phyloP scores from a whole-genome alignment of 2,797 vertebrate genomes.

The Triplophysa bombifrons region DNA sequence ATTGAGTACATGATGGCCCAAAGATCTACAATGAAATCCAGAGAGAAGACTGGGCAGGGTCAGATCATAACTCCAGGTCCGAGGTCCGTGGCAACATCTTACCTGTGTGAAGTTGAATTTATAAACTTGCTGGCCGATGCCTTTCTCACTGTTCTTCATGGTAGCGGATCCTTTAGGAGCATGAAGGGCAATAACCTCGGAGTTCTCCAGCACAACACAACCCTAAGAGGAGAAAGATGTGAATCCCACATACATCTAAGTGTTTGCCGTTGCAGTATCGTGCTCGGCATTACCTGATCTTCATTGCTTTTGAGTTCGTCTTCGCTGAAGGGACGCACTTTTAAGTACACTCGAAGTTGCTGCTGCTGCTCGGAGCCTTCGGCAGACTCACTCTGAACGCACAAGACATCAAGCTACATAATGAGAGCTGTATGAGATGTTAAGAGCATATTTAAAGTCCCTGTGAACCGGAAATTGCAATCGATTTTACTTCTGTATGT shows the following conservation, averaged over 20 bases:
- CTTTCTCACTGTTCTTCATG: conserved; percentile 85
- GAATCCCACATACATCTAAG: neutral
- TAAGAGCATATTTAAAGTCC: too few relatives aligned
- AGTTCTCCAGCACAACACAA: conserved; percentile 82
- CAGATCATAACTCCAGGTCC: neutral
- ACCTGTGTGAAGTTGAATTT: conserved; percentile 88
- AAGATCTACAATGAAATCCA: conserved; percentile 71
- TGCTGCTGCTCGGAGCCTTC: conserved; percentile 69
- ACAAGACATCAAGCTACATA: neutral
- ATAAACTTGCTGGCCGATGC: conserved; percentile 81
- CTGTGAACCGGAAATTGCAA: too few relatives aligned
- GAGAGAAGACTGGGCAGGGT: neutral
- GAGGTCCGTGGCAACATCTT: neutral
- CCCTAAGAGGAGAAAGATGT: conserved; percentile 64
- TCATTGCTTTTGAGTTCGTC: conserved; percentile 79
- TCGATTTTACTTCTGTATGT: too few relatives aligned
- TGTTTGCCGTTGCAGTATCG: neutral
- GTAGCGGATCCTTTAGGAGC: conserved; percentile 86
- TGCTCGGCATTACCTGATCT: conserved; percentile 76
- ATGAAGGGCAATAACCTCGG: conserved; percentile 76
- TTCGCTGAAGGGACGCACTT: conserved; percentile 84
- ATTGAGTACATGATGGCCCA: conserved; percentile 80
- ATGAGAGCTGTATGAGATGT: neutral
- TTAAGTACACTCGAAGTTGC: conserved; percentile 83
- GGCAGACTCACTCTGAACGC: conserved; percentile 58